Conservation (phyloP, 2,888 invertebrate genomes). For the Leptogaster cylindrica region DNA sequence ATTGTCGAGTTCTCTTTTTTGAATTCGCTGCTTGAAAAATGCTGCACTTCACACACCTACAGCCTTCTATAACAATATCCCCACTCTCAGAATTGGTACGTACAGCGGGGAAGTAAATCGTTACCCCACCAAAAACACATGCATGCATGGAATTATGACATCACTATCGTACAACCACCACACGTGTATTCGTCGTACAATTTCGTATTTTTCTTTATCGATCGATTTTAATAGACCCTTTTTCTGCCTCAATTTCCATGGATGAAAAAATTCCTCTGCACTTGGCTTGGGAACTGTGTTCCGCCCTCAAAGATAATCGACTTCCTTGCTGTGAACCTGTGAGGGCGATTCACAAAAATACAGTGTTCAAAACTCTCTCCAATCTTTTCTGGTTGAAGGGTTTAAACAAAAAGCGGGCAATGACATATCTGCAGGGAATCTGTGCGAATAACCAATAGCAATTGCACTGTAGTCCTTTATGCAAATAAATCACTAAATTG, state of each 20-base stretch:
- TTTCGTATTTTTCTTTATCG: constrained; percentile 48
- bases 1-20: constrained; percentile 21
- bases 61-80: constrained; percentile 6
- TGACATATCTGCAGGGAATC: too few relatives aligned
- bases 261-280: not conserved
- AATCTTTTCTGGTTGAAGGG: too few relatives aligned
- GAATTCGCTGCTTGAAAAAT: constrained; percentile 3
- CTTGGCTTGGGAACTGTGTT: not conserved
- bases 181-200: constrained; percentile 46
- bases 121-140: constrained; percentile 9
- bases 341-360: too few relatives aligned
- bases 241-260: constrained; percentile 8
- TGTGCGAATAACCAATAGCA: constrained; percentile 10
- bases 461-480: too few relatives aligned
- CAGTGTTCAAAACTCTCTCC: too few relatives aligned
- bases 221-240: constrained; percentile 44
- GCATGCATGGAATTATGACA: constrained; percentile 45
- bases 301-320: too few relatives aligned
- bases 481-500: too few relatives aligned
- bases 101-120: constrained; percentile 4
- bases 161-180: constrained; percentile 46
- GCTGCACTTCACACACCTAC: not conserved
- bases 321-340: too few relatives aligned
- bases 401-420: too few relatives aligned
- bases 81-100: constrained; percentile 6